These are phyloP conservation scores for Drosophila sp. DNA, from an alignment of 1,140 invertebrate genomes.

Conservation along the genomic window DNA sequence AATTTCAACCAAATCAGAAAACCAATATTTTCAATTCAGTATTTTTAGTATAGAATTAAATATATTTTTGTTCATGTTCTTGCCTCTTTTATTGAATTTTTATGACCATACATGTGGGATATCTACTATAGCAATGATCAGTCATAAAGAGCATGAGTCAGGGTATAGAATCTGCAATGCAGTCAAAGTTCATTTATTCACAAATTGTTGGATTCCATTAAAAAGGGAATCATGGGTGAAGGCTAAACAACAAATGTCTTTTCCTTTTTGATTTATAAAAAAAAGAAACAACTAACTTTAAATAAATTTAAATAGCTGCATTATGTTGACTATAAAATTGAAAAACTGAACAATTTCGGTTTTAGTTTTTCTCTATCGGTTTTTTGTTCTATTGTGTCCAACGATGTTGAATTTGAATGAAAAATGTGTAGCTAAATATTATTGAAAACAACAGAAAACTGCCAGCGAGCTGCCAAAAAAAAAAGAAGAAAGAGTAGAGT, in stretches of 20 bases:
- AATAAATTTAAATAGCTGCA: constrained; percentile 15
- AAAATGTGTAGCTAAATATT: constrained; percentile 68
- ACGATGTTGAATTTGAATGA: constrained; percentile 39
- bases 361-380: not conserved
- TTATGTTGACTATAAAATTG: constrained; percentile 18
- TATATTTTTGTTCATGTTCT: not conserved
- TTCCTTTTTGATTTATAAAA: constrained; percentile 28
- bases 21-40: too few relatives aligned
- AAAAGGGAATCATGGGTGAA: not conserved
- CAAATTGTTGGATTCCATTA: not conserved
- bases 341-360: constrained; percentile 11
- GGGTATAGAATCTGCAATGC: not conserved
- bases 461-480: constrained; percentile 45
- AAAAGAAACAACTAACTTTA: constrained; percentile 1
- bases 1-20: too few relatives aligned
- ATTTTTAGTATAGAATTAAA: too few relatives aligned
- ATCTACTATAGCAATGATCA: not conserved
- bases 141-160: not conserved
- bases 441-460: constrained; percentile 64
- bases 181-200: not conserved
- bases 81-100: not conserved
- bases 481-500: constrained; percentile 5
- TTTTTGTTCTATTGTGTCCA: constrained; percentile 42
- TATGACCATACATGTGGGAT: not conserved
- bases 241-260: not conserved